Evolutionary conservation across 2,888 invertebrate genomes (phyloP), one percentile per base, ranked within the genome.

Genomic region (Molorchus minor): DNA sequence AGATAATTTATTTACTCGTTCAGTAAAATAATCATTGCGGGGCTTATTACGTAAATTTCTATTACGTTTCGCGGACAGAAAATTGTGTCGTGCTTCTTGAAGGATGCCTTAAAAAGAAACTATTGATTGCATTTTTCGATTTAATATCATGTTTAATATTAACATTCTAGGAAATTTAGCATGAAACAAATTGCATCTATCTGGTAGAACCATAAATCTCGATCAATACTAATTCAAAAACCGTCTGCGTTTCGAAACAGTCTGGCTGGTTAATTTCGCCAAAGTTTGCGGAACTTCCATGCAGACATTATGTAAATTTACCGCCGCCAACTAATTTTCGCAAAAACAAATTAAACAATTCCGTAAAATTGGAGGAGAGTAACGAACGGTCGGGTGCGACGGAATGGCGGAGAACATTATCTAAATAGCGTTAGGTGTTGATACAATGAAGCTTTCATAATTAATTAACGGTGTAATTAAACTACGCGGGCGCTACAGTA

Each of bases 381-480:
- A 70, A 69, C 67, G 66, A 68, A 70, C 63, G 57, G 29, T 3
- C 41, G 41, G 40, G 52, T n/a, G 61, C 57, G 40, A 47, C 58
- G 58, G 55, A 60, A 66, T 59, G 65, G 69, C 66, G 60, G 63
- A 61, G 69, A 71, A 71, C 74, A 75, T 74, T 74, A 75, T 74
- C 75, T 73, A 75, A 75, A 73, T 72, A 70, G 75, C 75, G 74
- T 71, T 75, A 75, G 73, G 77, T 76, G 77, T 75, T 75, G 77
- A 76, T 76, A 74, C 73, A 75, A 75, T 74, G 75, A 71, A 75
- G 78, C 77, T 76, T 80, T 79, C 79, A 80, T 80, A 77, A 79
- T 80, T 80, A 79, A 80, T 80, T 79, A 79, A 76, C 72, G 73
- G 75, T 74, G 73, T 80, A 80, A 80, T 80, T 79, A 80, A 80